Evolutionary conservation across 2,113 vertebrate genomes (phyloP), one percentile per base, ranked within the genome.

Genomic region (Upupa epops): DNA sequence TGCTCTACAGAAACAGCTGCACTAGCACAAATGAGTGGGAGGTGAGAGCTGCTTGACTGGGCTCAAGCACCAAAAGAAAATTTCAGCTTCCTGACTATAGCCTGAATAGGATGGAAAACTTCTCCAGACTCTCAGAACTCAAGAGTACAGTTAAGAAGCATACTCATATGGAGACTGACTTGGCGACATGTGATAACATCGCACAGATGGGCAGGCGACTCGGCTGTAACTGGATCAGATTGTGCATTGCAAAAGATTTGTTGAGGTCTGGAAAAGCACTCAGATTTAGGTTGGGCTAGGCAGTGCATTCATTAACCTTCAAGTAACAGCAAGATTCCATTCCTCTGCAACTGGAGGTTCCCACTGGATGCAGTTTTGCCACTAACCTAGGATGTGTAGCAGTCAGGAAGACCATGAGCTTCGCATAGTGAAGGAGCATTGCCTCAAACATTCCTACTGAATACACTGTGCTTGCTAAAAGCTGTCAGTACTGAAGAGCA

Each of bases 181-280:
- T 82, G 36, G 87, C 37, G 94, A 94, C 82, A 96, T 89, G 55
- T 79, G 94, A 92, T 92, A 93, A 96, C 63, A n/a, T 68, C n/a
- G 87, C 75, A 79, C 72, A 95, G 89, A 93, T 32, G 74, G 48
- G 34, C 2, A 69, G 91, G 87, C 91, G 93, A 96, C 93, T 96
- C 91, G 93, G 74, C 66, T 91, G 95, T 94, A 96, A 96, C 78
- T 55, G 63, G 59, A 94, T 91, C 93, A 1, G 87, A 84, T 25
- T 4, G 7, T 1, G 10, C 13, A 15, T 8, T 92, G 94, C 95
- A 91, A 95, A 92, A 75, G 94, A 92, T 66, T 64, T 75, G 48
- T 63, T 63, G 40, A 49, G 9, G 46, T 75, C 51, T 83, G n/a
- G 68, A 86, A 87, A n/a, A 63, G 63, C 46, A 48, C 61, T 55